Base-by-base conservation (phyloP, 2,888 invertebrate species). In the Dyspetes luteomarginatus region DNA sequence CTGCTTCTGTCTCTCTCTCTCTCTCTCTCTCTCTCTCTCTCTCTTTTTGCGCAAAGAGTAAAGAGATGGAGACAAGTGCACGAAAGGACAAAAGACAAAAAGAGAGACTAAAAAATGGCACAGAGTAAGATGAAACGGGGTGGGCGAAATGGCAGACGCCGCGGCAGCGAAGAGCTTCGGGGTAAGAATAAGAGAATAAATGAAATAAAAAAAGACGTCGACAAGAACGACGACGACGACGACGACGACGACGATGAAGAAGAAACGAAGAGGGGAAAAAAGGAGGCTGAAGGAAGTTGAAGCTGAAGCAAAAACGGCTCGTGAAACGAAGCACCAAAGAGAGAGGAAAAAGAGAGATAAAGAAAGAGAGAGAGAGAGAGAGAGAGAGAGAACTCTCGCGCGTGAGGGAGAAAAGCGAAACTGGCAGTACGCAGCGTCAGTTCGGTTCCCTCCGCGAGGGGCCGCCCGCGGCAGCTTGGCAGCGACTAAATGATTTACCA, bases 401-500 rank as follows among this genome's bases (percentile, higher is more conserved):
- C 24, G 62, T 69, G 50, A 52, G 77, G 56, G 60, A 79, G 64
- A 74, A 80, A 81, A 67, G 55, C 77, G 52, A 73, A 79, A 75
- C 72, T 65, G 76, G 52, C 65, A 85, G 81, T 78, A 78, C 79
- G 83, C 85, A 85, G 82, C 84, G 82, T 81, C 84, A 84, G 85
- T 84, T 86, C 76, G 83, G 85, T 81, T 85, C 81, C 83, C 80
- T 74, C 82, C 85, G 80, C 77, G 81, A 74, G 85, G 83, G 86
- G 87, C 86, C 86, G 88, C 89, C 88, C 88, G 89, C 90, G 89
- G 89, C 90, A 89, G 88, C 89, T 89, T 89, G 90, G 91, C 90
- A 91, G 89, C 91, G 89, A 90, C 90, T 91, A 91, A 91, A 91
- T 91, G 91, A 91, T 91, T 91, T 91, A 91, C 90, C 91, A 91